Conservation (phyloP, 2,113 vertebrate genomes). For the Felis chaus region DNA sequence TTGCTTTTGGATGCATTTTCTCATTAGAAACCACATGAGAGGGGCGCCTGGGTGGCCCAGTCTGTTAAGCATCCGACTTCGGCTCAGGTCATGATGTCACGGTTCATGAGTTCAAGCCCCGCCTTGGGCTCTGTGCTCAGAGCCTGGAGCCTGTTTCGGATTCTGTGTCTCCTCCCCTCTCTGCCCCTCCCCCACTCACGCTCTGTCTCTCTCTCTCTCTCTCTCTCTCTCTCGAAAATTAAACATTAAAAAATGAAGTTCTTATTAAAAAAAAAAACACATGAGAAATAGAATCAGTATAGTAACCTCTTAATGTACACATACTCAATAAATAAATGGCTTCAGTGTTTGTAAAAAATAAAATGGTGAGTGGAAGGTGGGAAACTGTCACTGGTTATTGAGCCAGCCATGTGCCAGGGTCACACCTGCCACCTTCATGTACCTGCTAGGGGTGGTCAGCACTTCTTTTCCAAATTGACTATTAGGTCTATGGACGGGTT, state of each 20-base stretch:
- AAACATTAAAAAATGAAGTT: no score
- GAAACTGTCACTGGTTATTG: neutral
- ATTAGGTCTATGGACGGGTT: neutral
- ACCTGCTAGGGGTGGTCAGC: neutral
- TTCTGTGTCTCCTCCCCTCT: no score
- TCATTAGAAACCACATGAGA: no score
- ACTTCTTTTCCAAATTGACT: neutral
- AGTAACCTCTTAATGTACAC: slow-evolving; percentile 7
- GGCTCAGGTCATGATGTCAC: no score
- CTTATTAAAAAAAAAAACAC: slow-evolving; percentile 24
- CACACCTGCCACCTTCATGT: neutral
- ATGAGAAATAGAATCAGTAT: slow-evolving; percentile 4
- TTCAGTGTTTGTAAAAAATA: neutral
- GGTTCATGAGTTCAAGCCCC: no score
- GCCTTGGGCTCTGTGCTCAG: no score
- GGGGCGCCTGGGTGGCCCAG: no score
- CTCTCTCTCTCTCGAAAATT: no score
- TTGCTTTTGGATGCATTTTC: slow-evolving; percentile 57
- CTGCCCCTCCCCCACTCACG: no score
- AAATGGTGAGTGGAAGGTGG: neutral
- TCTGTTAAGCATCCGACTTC: no score
- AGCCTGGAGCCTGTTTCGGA: no score
- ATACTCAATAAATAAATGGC: neutral
- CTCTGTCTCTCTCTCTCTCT: neutral
- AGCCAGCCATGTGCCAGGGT: neutral